Percentiles rank a stretch among this genome's conserved stretches.
These are phyloP conservation scores for Rhinatrema bivittatum DNA, from an alignment of 2,797 vertebrate species.

Conservation along the genomic window DNA sequence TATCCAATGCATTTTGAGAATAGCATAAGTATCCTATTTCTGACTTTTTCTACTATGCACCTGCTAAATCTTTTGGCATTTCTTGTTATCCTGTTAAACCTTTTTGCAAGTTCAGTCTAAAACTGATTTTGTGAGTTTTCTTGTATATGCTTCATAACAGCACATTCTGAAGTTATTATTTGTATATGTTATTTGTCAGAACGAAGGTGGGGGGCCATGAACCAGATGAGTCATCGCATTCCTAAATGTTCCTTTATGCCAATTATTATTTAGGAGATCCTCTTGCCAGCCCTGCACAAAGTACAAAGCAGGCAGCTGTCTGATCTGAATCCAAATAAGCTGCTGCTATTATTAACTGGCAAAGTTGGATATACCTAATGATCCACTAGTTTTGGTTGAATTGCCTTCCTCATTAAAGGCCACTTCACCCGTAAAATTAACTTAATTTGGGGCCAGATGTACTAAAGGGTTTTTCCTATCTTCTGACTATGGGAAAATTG, in stretches of 20 bases:
- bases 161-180: background rate
- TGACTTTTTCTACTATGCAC: too few relatives aligned
- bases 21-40: too few relatives aligned
- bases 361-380: background rate
- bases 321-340: background rate
- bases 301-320: background rate
- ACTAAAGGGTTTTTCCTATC: background rate
- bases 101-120: background rate
- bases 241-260: background rate
- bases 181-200: background rate
- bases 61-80: too few relatives aligned
- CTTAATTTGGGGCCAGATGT: background rate
- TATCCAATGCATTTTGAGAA: too few relatives aligned
- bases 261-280: background rate
- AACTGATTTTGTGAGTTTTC: background rate
- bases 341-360: constrained; percentile 1
- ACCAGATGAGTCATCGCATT: too few relatives aligned
- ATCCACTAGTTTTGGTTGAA: background rate
- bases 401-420: background rate
- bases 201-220: background rate
- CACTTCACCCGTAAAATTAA: constrained; percentile 1
- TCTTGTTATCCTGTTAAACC: too few relatives aligned
- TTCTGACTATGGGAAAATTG: background rate
- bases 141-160: background rate
- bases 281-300: background rate